Base-by-base conservation (phyloP, 2,797 vertebrate species). In the Gephyroberyx darwinii region DNA sequence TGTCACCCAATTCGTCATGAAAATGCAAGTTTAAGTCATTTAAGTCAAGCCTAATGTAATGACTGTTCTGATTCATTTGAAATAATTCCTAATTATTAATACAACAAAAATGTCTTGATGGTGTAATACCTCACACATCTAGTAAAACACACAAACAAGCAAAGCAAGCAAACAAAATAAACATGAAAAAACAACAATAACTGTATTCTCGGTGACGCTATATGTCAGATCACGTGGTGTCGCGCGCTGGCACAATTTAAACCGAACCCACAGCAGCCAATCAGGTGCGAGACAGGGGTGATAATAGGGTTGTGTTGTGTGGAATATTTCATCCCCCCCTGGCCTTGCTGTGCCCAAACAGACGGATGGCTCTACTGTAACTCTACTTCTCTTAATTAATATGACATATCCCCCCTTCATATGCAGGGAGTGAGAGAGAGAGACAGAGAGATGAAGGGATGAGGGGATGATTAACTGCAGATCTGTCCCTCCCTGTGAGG, bases 401-500 rank as follows among this genome's bases (percentile, higher is more conserved):
- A 91, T 92, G 91, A 92, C 91, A 93, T 81, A 90, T 91, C 88
- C 83, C 83, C 86, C 74, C 89, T 87, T 91, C 87, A 78, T 87
- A 93, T 92, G 87, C 90, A 90, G 82, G 85, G 84, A 87, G 88
- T 77, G 78, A 78, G 82, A 73, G 77, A 26, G 26, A 26, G 82
- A 79, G 86, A 84, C 75, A 52, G 78, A 41, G 69, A 84, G 86
- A 88, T 86, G 84, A 86, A 86, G 84, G 94, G 94, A 94, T 92
- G 93, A 95, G 93, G 91, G 88, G 86, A 95, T 98, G 96, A 98
- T 97, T 96, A 98, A 96, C 92, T 93, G 88, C 59, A 77, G 76
- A 86, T 86, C 86, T 71, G 74, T 88, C 87, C 64, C 79, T 77
- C 81, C 82, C 80, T 68, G 77, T 88, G 86, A 90, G 82, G 88